Evolutionary conservation across 2,113 vertebrate genomes (phyloP).

Genomic region (Halichoeres trimaculatus): DNA sequence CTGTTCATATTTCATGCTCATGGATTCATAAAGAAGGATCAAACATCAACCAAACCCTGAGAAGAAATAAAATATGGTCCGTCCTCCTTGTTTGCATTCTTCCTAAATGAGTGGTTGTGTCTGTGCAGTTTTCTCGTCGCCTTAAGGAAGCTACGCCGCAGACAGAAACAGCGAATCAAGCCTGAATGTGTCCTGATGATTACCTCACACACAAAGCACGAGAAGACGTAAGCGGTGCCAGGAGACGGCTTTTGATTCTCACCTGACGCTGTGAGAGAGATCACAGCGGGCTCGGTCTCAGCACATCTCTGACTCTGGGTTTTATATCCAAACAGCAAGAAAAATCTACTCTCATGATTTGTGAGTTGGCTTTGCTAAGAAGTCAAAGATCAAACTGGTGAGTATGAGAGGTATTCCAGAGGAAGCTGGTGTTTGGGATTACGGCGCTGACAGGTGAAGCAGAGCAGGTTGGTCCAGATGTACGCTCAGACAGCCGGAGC

Average conservation of each 20-base stretch:
- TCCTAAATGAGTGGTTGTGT: conserved; percentile 18
- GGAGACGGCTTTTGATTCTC: conserved; percentile 38
- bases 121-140: conserved; percentile 3
- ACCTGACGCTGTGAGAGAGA: neutral
- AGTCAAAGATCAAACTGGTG: neutral
- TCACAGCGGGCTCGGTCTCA: neutral
- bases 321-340: neutral
- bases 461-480: conserved; percentile 64
- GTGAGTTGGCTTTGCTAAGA: neutral
- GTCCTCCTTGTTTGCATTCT: neutral
- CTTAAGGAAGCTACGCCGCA: conserved; percentile 59
- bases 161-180: conserved; percentile 53
- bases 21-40: neutral
- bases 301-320: neutral
- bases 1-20: neutral
- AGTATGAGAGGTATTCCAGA: conserved; percentile 56
- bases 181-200: conserved; percentile 51
- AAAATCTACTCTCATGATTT: neutral
- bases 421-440: conserved; percentile 5
- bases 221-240: conserved; percentile 14
- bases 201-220: conserved; percentile 48
- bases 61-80: neutral
- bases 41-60: too few species aligned
- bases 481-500: conserved; percentile 4
- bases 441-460: conserved; percentile 59